Conservation (phyloP, 2,113 vertebrate species). For the Syngnathus scovelli region DNA sequence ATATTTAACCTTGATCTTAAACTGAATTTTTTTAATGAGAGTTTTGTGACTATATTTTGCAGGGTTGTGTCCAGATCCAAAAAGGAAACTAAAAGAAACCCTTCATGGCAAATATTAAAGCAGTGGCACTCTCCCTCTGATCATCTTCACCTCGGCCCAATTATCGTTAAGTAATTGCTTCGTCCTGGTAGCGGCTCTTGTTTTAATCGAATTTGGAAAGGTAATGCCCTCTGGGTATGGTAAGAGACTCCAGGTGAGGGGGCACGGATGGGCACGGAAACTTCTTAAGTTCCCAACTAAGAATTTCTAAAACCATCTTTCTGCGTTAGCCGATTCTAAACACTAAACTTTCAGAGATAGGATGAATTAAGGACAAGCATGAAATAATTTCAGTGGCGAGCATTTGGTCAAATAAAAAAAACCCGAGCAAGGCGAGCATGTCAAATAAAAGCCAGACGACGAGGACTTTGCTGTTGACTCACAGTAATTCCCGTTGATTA, state of each 20-base stretch:
- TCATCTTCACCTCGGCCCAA: slow-evolving; percentile 67
- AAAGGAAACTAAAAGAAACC: background rate
- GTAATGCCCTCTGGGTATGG: slow-evolving; percentile 43
- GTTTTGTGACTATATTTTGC: background rate
- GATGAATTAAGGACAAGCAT: background rate
- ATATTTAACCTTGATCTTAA: no score
- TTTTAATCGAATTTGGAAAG: slow-evolving; percentile 54
- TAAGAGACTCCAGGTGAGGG: slow-evolving; percentile 4
- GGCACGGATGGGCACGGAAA: slow-evolving; percentile 9
- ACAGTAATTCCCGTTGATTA: slow-evolving; percentile 46
- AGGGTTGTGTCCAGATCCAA: background rate
- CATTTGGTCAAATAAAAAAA: slow-evolving; percentile 1
- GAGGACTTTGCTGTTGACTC: slow-evolving; percentile 34
- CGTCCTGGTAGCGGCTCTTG: slow-evolving; percentile 42
- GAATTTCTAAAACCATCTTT: slow-evolving; percentile 3
- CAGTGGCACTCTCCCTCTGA: slow-evolving; percentile 54
- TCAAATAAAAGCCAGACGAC: slow-evolving; percentile 21
- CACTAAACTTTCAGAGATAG: background rate
- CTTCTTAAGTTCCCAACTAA: background rate
- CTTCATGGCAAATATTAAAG: slow-evolving; percentile 45
- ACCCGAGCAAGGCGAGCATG: slow-evolving; percentile 1
- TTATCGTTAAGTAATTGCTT: slow-evolving; percentile 64
- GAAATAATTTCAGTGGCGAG: background rate
- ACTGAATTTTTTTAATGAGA: no score
- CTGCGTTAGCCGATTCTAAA: background rate